These are phyloP conservation scores for Leptinotarsa tumamoca DNA, from an alignment of 2,888 invertebrate genomes.

Conservation along the genomic window DNA sequence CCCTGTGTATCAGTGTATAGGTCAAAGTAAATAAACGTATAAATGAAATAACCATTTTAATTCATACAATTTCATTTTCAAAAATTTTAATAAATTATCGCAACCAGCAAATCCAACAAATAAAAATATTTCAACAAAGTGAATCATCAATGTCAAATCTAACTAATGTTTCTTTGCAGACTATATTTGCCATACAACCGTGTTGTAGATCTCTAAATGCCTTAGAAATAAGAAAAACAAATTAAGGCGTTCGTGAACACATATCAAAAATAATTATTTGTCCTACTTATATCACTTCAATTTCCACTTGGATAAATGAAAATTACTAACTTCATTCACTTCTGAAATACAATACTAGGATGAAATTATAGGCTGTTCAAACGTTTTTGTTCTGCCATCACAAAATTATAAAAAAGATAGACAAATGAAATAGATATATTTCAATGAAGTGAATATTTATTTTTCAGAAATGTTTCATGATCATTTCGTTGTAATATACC, in stretches of 20 bases:
- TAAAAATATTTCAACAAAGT: slow-evolving; percentile 1
- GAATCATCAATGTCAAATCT: not conserved
- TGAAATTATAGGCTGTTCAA: too few relatives aligned
- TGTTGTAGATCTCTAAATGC: not conserved
- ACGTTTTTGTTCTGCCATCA: too few relatives aligned
- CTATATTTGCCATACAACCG: not conserved
- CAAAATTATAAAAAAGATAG: too few relatives aligned
- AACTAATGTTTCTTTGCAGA: not conserved
- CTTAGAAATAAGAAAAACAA: not conserved
- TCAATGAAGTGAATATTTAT: not conserved
- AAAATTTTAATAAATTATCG: not conserved
- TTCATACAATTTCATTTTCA: not conserved
- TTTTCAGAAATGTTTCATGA: not conserved
- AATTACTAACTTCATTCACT: too few relatives aligned
- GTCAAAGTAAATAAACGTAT: too few relatives aligned
- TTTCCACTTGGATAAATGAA: too few relatives aligned
- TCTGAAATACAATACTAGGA: too few relatives aligned
- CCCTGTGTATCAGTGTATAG: too few relatives aligned
- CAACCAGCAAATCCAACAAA: not conserved
- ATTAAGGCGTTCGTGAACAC: not conserved
- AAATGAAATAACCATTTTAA: not conserved
- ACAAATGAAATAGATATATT: not conserved
- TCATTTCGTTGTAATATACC: too few relatives aligned
- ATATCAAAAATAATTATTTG: slow-evolving; percentile 4
- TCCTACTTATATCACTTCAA: not conserved